phyloP scores from a whole-genome alignment of 2,797 vertebrate genomes.

The Alexandromys oeconomus region DNA sequence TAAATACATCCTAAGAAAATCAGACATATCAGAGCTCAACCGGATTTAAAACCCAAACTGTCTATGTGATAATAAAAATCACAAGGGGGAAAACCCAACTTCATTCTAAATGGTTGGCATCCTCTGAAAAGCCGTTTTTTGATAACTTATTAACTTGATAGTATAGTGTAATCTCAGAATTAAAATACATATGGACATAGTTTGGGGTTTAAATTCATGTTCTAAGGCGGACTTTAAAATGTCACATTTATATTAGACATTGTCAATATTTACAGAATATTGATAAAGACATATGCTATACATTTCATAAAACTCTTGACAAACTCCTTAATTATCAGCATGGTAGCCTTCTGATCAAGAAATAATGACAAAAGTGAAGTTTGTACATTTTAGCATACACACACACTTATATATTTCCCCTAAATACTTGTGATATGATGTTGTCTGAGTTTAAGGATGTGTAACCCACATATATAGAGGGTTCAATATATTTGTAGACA shows the following conservation, averaged over 20 bases:
- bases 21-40: slow-evolving; percentile 40
- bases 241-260: slow-evolving; percentile 23
- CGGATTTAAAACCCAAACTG: slow-evolving; percentile 36
- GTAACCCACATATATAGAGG: not conserved
- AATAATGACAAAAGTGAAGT: not conserved
- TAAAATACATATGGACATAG: not conserved
- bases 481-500: not conserved
- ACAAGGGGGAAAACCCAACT: not conserved
- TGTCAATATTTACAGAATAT: slow-evolving; percentile 54
- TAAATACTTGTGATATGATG: not conserved
- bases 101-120: slow-evolving; percentile 47
- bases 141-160: slow-evolving; percentile 4
- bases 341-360: not conserved
- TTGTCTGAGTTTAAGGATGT: not conserved
- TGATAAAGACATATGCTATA: slow-evolving; percentile 15
- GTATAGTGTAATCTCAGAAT: not conserved
- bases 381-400: not conserved
- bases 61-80: slow-evolving; percentile 28
- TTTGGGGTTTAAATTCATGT: slow-evolving; percentile 54
- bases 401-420: not conserved
- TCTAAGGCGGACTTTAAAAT: slow-evolving; percentile 47
- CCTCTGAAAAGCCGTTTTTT: slow-evolving; percentile 13
- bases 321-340: slow-evolving; percentile 38
- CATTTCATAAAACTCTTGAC: slow-evolving; percentile 25
- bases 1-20: slow-evolving; percentile 49